phyloP scores from a whole-genome alignment of 2,888 invertebrate species.

The Lasius platythorax region DNA sequence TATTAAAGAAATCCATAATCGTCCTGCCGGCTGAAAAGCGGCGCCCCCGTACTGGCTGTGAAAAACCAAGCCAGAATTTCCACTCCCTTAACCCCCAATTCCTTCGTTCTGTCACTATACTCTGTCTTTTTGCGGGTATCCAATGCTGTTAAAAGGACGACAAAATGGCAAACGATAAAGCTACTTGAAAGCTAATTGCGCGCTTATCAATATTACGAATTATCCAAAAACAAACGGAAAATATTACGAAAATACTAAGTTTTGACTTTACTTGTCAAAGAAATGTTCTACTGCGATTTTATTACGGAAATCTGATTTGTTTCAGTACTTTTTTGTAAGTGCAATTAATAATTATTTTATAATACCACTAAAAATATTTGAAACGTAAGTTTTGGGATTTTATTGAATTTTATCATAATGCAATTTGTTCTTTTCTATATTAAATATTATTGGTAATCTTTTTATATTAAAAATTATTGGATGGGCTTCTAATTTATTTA shows the following conservation, averaged over 20 bases:
- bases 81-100: slow-evolving; percentile 53
- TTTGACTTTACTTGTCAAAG: not conserved
- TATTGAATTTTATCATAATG: not conserved
- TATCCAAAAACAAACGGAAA: not conserved
- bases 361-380: no score
- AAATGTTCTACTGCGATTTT: not conserved
- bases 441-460: not conserved
- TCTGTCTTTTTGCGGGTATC: slow-evolving; percentile 21
- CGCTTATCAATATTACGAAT: slow-evolving; percentile 12
- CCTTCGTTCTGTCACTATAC: slow-evolving; percentile 20
- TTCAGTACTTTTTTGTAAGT: not conserved
- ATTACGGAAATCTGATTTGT: not conserved
- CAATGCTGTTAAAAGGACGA: slow-evolving; percentile 19
- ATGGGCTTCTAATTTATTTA: not conserved
- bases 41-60: slow-evolving; percentile 54
- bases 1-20: slow-evolving; percentile 85
- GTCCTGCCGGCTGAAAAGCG: slow-evolving; percentile 77
- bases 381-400: no score
- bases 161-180: slow-evolving; percentile 33
- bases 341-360: not conserved
- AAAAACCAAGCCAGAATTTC: slow-evolving; percentile 71
- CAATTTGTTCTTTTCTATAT: not conserved
- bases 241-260: not conserved
- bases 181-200: slow-evolving; percentile 47
- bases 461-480: not conserved